Conservation (phyloP, 1,140 invertebrate species). For the Drosophila bipectinata region DNA sequence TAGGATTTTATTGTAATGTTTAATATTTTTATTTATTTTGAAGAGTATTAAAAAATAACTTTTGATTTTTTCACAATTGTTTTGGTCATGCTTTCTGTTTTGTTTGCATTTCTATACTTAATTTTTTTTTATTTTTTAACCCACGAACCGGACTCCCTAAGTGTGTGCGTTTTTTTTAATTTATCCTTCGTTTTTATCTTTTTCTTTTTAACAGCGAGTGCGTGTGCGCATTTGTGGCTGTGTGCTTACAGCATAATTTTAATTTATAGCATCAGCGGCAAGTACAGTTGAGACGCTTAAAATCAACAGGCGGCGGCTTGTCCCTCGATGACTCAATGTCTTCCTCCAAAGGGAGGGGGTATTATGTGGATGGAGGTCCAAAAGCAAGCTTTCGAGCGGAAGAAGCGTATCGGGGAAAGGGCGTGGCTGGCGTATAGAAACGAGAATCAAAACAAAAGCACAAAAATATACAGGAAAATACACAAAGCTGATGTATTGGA, state of each 20-base stretch:
- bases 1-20: not conserved
- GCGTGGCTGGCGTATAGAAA: slow-evolving; percentile 49
- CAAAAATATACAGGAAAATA: slow-evolving; percentile 54
- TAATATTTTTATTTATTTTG: not conserved
- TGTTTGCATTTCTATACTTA: slow-evolving; percentile 32
- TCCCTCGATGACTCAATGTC: slow-evolving; percentile 57
- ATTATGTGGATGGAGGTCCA: not conserved
- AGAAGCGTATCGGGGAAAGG: slow-evolving; percentile 2
- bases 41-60: not conserved
- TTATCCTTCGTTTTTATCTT: slow-evolving; percentile 25
- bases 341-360: not conserved
- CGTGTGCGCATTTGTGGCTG: slow-evolving; percentile 35
- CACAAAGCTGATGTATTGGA: not conserved
- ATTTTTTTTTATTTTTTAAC: slow-evolving; percentile 26
- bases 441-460: slow-evolving; percentile 76
- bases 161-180: slow-evolving; percentile 23
- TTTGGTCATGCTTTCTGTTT: slow-evolving; percentile 36
- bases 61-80: slow-evolving; percentile 6
- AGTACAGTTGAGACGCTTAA: slow-evolving; percentile 69
- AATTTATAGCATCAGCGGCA: slow-evolving; percentile 69
- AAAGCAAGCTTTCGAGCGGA: slow-evolving; percentile 1
- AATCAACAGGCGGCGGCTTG: slow-evolving; percentile 52
- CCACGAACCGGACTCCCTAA: slow-evolving; percentile 47
- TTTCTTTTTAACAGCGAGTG: slow-evolving; percentile 15
- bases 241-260: slow-evolving; percentile 79